These are phyloP conservation scores for Rhopilema esculentum DNA, from an alignment of 30 jellyfish, hydroid and myxozoan species.

Conservation along the genomic window DNA sequence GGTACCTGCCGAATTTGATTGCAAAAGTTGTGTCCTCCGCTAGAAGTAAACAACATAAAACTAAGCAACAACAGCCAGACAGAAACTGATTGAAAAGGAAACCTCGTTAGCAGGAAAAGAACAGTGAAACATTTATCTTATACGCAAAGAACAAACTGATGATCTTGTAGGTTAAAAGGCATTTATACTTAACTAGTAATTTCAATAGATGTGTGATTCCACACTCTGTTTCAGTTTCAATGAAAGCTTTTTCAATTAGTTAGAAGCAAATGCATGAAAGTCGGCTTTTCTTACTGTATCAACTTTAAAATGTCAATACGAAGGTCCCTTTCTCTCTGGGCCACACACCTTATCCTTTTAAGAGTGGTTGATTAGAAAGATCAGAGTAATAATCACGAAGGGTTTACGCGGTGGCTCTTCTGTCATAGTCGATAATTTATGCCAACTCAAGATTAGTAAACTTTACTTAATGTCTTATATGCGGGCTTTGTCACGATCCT, in stretches of 20 bases:
- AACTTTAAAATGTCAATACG: neutral
- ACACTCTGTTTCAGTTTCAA: too few relatives aligned
- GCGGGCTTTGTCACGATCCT: neutral
- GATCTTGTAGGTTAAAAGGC: too few relatives aligned
- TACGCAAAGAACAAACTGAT: too few relatives aligned
- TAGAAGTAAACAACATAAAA: neutral
- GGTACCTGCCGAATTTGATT: constrained; percentile 94
- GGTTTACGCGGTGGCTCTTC: neutral
- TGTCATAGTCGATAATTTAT: neutral
- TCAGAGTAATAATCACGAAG: neutral
- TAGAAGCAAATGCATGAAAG: neutral
- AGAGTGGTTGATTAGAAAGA: neutral
- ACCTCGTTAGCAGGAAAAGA: too few relatives aligned
- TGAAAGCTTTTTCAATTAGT: too few relatives aligned
- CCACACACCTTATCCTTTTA: neutral
- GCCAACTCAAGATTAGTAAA: neutral
- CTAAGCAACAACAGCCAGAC: neutral
- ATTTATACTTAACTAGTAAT: too few relatives aligned
- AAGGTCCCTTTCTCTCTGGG: neutral
- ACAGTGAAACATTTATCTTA: too few relatives aligned
- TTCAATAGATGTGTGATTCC: too few relatives aligned
- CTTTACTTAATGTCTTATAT: neutral
- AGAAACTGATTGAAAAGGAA: too few relatives aligned
- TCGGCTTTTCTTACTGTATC: neutral
- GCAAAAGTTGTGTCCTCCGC: constrained; percentile 98